Evolutionary conservation across 2,113 vertebrate species (phyloP).

Genomic region (Formicarius rufipectus): DNA sequence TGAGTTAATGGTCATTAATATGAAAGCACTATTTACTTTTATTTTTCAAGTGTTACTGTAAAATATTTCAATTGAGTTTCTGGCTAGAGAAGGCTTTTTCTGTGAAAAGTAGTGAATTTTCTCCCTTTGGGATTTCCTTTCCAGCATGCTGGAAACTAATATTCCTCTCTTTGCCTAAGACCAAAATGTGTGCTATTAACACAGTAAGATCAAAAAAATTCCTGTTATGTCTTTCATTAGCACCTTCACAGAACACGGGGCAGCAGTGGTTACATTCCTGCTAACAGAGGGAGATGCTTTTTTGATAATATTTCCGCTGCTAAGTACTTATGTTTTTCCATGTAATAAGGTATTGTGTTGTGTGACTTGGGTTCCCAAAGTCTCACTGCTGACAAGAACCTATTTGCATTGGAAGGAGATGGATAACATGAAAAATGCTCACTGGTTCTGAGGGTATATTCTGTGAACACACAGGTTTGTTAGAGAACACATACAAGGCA

Average conservation of each 20-base stretch:
- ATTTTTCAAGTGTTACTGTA: not conserved
- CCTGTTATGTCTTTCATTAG: conserved; percentile 13
- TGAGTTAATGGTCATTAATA: not conserved
- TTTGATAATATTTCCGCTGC: not conserved
- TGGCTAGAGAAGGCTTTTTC: not conserved
- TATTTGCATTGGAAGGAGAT: not conserved
- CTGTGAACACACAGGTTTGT: not conserved
- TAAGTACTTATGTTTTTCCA: not conserved
- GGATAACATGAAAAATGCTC: not conserved
- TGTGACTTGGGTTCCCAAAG: not conserved
- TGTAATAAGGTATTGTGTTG: not conserved
- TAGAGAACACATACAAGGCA: not conserved
- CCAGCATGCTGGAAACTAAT: not conserved
- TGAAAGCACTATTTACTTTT: not conserved
- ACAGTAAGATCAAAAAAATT: not conserved
- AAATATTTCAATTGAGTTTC: not conserved
- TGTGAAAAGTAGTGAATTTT: not conserved
- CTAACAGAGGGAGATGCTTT: not conserved
- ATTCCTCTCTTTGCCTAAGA: not conserved
- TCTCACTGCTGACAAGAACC: not conserved
- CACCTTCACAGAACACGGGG: not conserved
- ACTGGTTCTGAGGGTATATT: not conserved
- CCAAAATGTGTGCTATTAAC: conserved; percentile 5
- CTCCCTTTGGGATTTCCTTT: not conserved
- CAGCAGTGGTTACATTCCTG: not conserved